A percentile compares a stretch with the other conserved stretches of the same genome.
Evolutionary conservation across 2,888 invertebrate species (phyloP).

Genomic region (Amblyjoppa fuscipennis): DNA sequence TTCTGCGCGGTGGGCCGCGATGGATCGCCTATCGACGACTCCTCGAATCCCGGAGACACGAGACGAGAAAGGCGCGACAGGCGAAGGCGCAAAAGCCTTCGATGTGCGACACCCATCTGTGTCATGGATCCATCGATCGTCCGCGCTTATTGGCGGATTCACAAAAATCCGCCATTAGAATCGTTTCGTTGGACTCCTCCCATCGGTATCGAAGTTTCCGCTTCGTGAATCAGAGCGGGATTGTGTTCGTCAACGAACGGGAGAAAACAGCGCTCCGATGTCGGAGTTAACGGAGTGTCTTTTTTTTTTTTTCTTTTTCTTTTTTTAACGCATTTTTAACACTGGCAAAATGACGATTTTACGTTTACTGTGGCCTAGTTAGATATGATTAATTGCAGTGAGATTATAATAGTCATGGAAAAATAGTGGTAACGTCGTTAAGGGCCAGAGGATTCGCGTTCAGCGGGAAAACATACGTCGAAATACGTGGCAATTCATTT

Average conservation of each 20-base stretch:
- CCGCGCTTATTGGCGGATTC: slow-evolving; percentile 72
- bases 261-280: slow-evolving; percentile 1
- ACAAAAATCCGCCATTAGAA: slow-evolving; percentile 84
- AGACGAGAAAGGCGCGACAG: slow-evolving; percentile 47
- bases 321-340: no score
- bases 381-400: no score
- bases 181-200: slow-evolving; percentile 80
- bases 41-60: slow-evolving; percentile 39
- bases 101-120: slow-evolving; percentile 68
- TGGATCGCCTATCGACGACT: slow-evolving; percentile 40
- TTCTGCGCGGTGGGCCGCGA: slow-evolving; percentile 38
- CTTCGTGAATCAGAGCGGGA: slow-evolving; percentile 44
- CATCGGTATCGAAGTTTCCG: slow-evolving; percentile 71
- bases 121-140: slow-evolving; percentile 68
- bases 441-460: no score
- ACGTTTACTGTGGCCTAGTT: no score
- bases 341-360: no score
- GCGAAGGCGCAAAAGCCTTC: slow-evolving; percentile 68
- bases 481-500: no score
- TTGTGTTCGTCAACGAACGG: slow-evolving; percentile 2
- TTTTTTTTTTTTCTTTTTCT: background rate
- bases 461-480: no score
- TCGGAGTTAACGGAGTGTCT: background rate
- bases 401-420: no score
- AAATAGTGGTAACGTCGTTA: no score